Evolutionary conservation across 2,888 invertebrate species (phyloP).

Genomic region (Reticulitermes lucifugus): DNA sequence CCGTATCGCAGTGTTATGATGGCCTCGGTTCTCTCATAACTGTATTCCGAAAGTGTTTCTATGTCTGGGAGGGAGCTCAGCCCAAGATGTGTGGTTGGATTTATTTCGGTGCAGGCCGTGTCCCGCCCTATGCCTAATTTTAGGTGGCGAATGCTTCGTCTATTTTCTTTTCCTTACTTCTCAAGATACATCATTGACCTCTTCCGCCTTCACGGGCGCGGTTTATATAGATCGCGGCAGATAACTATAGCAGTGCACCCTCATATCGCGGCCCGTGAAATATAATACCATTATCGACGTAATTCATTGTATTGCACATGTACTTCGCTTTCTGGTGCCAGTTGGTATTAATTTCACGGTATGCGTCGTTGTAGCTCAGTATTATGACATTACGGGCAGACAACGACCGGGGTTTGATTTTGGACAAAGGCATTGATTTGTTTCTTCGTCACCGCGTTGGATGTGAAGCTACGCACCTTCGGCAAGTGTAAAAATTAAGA

Average conservation of each 20-base stretch:
- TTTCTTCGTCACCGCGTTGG: too few species aligned
- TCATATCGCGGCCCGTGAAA: too few species aligned
- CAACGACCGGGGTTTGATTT: too few species aligned
- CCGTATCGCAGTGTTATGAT: background rate
- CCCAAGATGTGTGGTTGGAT: slow-evolving; percentile 1
- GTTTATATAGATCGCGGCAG: slow-evolving; percentile 1
- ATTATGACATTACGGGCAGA: too few species aligned
- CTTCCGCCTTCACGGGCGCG: background rate
- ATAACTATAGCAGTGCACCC: background rate
- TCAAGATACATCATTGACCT: slow-evolving; percentile 3
- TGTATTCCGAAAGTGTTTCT: background rate
- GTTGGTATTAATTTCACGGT: too few species aligned
- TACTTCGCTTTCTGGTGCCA: too few species aligned
- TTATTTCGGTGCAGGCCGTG: background rate
- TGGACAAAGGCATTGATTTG: too few species aligned
- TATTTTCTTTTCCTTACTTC: background rate
- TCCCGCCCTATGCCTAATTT: background rate
- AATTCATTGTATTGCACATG: too few species aligned
- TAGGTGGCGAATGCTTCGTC: background rate
- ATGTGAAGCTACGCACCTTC: too few species aligned
- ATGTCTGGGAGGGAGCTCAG: slow-evolving; percentile 3
- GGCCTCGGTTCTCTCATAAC: background rate
- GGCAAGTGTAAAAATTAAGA: too few species aligned
- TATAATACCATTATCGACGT: too few species aligned
- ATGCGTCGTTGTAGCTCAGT: too few species aligned